Conservation (phyloP, 2,113 vertebrate species). For the Sialia sialis region DNA sequence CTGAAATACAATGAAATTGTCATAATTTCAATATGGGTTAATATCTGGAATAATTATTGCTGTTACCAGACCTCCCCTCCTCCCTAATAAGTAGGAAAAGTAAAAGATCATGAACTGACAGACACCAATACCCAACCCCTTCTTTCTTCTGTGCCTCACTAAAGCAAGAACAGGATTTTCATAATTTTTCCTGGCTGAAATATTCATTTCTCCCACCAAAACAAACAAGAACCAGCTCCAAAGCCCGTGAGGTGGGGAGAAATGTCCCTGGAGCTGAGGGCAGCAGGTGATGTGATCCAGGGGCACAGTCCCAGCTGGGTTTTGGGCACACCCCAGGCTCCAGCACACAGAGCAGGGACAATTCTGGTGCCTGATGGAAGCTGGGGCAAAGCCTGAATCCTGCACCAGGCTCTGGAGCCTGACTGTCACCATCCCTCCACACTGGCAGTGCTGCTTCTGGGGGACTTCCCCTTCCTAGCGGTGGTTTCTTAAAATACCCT, state of each 20-base stretch:
- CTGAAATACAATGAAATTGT: not conserved
- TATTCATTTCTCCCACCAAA: rapidly evolving
- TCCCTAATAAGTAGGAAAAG: not conserved
- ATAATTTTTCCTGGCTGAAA: not conserved
- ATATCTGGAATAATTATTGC: not conserved
- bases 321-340: rapidly evolving
- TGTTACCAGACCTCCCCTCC: not conserved
- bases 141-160: not conserved
- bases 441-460: not conserved
- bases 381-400: not conserved
- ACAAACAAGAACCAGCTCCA: rapidly evolving
- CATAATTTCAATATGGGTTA: not conserved
- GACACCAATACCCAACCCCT: not conserved
- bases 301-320: not conserved
- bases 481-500: not conserved
- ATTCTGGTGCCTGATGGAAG: rapidly evolving
- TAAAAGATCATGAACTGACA: not conserved
- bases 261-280: not conserved
- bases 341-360: not conserved
- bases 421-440: not conserved
- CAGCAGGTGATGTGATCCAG: not conserved
- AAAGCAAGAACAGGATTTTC: not conserved
- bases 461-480: not conserved
- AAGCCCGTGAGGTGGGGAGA: rapidly evolving
- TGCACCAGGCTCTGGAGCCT: rapidly evolving